Evolutionary conservation across 1,140 invertebrate genomes (phyloP).

Genomic region (Drosophila baimaii): DNA sequence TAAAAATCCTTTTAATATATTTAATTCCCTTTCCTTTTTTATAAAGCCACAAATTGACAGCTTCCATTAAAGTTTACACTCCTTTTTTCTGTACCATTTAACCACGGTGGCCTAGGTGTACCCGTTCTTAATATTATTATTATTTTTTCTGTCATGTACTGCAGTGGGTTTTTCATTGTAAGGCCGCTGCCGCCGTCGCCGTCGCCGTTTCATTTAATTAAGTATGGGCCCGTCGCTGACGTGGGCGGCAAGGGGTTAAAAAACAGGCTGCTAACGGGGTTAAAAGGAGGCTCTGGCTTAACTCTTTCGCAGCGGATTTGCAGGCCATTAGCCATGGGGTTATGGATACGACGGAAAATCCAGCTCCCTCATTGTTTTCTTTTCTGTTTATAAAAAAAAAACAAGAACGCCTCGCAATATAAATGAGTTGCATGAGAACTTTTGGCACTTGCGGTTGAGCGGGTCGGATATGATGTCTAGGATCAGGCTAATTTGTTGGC

Average conservation of each 20-base stretch:
- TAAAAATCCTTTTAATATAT: neutral
- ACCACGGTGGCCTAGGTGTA: slow-evolving; percentile 30
- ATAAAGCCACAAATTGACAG: neutral
- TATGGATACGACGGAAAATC: neutral
- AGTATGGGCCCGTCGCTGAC: slow-evolving; percentile 27
- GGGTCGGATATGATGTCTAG: slow-evolving; percentile 24
- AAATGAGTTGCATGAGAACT: slow-evolving; percentile 66
- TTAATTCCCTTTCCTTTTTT: neutral
- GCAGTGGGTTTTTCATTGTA: slow-evolving; percentile 49
- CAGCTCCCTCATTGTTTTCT: slow-evolving; percentile 18
- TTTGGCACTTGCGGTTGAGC: slow-evolving; percentile 71
- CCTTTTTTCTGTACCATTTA: neutral
- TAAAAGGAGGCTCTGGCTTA: slow-evolving; percentile 33
- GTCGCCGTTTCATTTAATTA: slow-evolving; percentile 74
- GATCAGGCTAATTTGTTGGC: slow-evolving; percentile 54
- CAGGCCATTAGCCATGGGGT: slow-evolving; percentile 28
- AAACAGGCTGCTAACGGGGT: neutral
- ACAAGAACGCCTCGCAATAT: slow-evolving; percentile 54
- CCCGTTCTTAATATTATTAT: slow-evolving; percentile 16
- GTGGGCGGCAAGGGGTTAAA: slow-evolving; percentile 15
- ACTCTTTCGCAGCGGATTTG: slow-evolving; percentile 60
- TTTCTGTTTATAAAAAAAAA: slow-evolving; percentile 30
- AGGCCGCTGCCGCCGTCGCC: slow-evolving; percentile 17
- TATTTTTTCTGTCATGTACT: slow-evolving; percentile 17
- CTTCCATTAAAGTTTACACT: neutral